phyloP scores from a whole-genome alignment of 2,797 vertebrate genomes.

The Amblyraja radiata region DNA sequence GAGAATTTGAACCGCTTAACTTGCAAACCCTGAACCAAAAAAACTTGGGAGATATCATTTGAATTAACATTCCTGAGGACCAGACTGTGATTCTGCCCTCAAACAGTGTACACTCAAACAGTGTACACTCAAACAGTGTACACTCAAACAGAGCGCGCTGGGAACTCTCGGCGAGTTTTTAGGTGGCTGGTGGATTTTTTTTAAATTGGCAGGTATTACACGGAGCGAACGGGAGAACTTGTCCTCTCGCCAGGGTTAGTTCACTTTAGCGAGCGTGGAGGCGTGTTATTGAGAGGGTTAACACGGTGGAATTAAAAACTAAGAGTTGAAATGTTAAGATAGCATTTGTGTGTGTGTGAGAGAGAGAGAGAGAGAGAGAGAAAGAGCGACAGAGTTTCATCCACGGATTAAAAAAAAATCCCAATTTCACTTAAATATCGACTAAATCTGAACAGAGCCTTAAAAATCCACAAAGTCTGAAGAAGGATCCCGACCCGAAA shows the following conservation, averaged over 20 bases:
- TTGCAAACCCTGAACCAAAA: not conserved
- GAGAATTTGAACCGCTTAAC: not conserved
- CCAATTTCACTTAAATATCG: no score
- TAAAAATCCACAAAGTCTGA: not conserved
- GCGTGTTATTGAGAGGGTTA: not conserved
- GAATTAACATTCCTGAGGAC: not conserved
- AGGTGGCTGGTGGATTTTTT: not conserved
- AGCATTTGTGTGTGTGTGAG: not conserved
- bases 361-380: no score
- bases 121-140: not conserved
- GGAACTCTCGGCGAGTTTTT: not conserved
- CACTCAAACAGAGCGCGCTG: not conserved
- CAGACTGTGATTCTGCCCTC: not conserved
- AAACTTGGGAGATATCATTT: not conserved
- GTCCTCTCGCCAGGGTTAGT: not conserved
- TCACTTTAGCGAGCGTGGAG: not conserved
- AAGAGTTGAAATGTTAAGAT: not conserved
- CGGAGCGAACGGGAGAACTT: not conserved
- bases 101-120: not conserved
- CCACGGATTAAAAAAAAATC: no score
- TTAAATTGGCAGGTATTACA: not conserved
- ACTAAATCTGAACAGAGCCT: no score
- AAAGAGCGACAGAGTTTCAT: not conserved
- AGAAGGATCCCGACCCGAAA: no score
- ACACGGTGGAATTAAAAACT: not conserved